Evolutionary conservation across 2,113 vertebrate genomes (phyloP).

Genomic region (Anser brachyrhynchus): DNA sequence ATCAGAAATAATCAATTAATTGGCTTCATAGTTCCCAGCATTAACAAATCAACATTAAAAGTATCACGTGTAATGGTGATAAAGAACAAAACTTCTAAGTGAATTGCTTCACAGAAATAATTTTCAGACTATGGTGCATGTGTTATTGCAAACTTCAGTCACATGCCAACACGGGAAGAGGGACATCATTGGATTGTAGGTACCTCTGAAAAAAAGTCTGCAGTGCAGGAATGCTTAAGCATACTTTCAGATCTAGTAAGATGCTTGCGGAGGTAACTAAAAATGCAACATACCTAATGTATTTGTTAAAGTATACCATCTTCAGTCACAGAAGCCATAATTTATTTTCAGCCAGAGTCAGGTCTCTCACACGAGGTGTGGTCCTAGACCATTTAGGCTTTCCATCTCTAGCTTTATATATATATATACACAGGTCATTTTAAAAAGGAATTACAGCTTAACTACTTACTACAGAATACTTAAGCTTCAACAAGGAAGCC

Average conservation of each 20-base stretch:
- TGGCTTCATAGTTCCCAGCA: conserved; percentile 30
- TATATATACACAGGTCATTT: conserved; percentile 22
- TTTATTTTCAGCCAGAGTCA: conserved; percentile 61
- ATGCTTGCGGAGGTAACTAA: conserved; percentile 37
- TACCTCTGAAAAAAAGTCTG: conserved; percentile 30
- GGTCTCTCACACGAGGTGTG: conserved; percentile 74
- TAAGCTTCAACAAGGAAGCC: conserved; percentile 78
- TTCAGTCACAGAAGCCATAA: conserved; percentile 69
- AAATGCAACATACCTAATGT: conserved; percentile 6
- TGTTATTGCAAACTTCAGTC: conserved; percentile 46
- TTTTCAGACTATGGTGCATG: neutral
- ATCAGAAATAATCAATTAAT: conserved; percentile 44
- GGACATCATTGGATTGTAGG: conserved; percentile 28
- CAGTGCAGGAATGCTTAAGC: conserved; percentile 58
- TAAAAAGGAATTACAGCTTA: conserved; percentile 66
- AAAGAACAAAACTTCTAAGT: neutral
- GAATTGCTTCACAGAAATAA: neutral
- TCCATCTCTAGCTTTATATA: conserved; percentile 64
- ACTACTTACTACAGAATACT: conserved; percentile 73
- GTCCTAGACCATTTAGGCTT: conserved; percentile 75
- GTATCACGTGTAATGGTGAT: neutral
- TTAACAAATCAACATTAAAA: neutral
- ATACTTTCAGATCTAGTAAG: conserved; percentile 50
- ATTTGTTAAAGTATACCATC: conserved; percentile 34
- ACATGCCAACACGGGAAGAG: conserved; percentile 19